Percentiles rank a stretch among this genome's conserved stretches.
phyloP scores from a whole-genome alignment of 2,888 invertebrate genomes.

The Nesidiocoris tenuis region DNA sequence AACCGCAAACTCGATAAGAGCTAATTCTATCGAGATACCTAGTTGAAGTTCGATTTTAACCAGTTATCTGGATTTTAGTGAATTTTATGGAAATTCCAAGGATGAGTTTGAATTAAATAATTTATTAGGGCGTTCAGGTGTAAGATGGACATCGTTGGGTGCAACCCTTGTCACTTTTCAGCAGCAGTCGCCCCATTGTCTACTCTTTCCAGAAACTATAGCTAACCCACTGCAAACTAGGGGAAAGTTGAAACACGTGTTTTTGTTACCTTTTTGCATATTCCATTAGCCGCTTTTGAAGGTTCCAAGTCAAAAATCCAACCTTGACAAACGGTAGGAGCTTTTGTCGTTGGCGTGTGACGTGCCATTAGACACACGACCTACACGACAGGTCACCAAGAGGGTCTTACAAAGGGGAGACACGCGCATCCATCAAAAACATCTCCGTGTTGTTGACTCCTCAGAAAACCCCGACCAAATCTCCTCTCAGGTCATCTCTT shows the following conservation, averaged over 20 bases:
- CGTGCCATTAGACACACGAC: constrained; percentile 29
- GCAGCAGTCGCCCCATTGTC: too few species aligned
- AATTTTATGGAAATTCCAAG: too few species aligned
- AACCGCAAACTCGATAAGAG: background rate
- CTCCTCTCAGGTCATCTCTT: constrained; percentile 6
- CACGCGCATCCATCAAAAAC: background rate
- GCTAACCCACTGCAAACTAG: too few species aligned
- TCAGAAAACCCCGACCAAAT: background rate
- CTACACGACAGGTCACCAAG: background rate
- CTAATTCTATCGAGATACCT: too few species aligned
- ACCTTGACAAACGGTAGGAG: background rate
- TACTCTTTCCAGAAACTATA: too few species aligned
- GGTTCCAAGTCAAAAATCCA: background rate
- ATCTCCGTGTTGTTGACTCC: background rate
- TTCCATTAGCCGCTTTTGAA: background rate
- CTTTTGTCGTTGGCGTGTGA: background rate
- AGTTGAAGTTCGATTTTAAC: too few species aligned
- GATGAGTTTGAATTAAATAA: too few species aligned
- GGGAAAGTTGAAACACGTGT: background rate
- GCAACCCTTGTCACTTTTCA: too few species aligned
- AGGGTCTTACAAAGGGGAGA: background rate
- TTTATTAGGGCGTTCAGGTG: too few species aligned
- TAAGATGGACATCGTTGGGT: too few species aligned
- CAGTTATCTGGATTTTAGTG: too few species aligned
- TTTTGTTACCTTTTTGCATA: background rate